A percentile compares a stretch with the other conserved stretches of the same genome.
These are phyloP conservation scores for Miichthys miiuy DNA, from an alignment of 2,797 vertebrate genomes.

Conservation along the genomic window DNA sequence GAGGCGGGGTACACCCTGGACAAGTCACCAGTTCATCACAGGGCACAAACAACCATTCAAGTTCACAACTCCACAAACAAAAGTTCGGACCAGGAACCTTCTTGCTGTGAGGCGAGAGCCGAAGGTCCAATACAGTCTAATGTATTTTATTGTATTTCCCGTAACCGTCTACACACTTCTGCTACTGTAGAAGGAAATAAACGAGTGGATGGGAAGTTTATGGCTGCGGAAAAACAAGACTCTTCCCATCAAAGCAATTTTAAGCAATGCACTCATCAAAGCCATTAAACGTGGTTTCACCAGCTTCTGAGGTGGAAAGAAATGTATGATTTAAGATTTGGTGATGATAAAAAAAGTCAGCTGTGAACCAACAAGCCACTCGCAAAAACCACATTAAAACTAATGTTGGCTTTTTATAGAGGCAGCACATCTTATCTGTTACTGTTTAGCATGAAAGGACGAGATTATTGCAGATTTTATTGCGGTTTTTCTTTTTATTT, in stretches of 20 bases:
- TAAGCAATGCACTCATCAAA: not conserved
- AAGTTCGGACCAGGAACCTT: too few relatives aligned
- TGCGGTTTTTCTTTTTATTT: conserved; percentile 25
- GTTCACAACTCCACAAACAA: too few relatives aligned
- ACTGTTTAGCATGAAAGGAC: not conserved
- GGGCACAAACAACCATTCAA: too few relatives aligned
- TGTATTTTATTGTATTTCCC: not conserved
- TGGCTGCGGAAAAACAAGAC: not conserved
- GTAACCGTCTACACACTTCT: not conserved
- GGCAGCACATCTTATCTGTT: not conserved
- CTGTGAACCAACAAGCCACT: not conserved
- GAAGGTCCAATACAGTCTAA: not conserved
- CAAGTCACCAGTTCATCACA: too few relatives aligned
- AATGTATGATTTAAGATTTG: not conserved
- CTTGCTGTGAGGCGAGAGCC: too few relatives aligned
- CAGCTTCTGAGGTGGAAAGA: not conserved
- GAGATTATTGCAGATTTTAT: conserved; percentile 20
- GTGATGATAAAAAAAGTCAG: not conserved
- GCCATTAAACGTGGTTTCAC: not conserved
- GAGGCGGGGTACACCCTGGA: too few relatives aligned
- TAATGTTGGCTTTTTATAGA: not conserved
- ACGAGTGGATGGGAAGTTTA: conserved; percentile 5
- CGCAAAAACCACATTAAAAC: not conserved
- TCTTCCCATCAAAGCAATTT: not conserved
- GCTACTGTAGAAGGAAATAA: conserved; percentile 3